These are phyloP conservation scores for Plectus sambesii DNA, from an alignment of 1,140 invertebrate genomes.

Conservation along the genomic window DNA sequence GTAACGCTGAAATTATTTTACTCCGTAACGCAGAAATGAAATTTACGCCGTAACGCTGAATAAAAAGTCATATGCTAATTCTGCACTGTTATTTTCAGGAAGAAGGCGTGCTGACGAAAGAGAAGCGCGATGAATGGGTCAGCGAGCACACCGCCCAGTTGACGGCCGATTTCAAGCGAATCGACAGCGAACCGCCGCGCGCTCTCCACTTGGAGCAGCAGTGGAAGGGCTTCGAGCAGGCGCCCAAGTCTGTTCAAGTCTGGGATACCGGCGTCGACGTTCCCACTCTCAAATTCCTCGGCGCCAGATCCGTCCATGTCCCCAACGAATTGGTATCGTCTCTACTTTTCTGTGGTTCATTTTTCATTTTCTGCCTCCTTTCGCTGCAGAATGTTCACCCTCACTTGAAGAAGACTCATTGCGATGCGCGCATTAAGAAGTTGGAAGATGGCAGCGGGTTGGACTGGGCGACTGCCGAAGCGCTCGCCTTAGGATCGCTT, in stretches of 20 bases:
- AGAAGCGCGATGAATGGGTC: slow-evolving; percentile 53
- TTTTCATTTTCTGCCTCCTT: slow-evolving; percentile 14
- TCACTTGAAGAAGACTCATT: slow-evolving; percentile 68
- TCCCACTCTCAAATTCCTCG: slow-evolving; percentile 64
- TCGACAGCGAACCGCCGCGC: slow-evolving; percentile 57
- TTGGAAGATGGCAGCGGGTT: slow-evolving; percentile 58
- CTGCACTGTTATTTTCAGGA: too few relatives aligned
- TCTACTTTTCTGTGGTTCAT: slow-evolving; percentile 11
- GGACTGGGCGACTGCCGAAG: slow-evolving; percentile 92
- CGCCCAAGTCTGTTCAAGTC: slow-evolving; percentile 58
- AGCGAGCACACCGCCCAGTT: slow-evolving; percentile 56
- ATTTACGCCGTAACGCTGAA: too few relatives aligned
- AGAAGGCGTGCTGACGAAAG: slow-evolving; percentile 54
- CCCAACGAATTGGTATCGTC: slow-evolving; percentile 64
- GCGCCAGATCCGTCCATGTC: slow-evolving; percentile 65
- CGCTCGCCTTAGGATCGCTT: slow-evolving; percentile 71
- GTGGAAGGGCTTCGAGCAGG: slow-evolving; percentile 63
- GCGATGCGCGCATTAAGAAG: slow-evolving; percentile 58
- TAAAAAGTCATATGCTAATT: too few relatives aligned
- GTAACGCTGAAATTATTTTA: too few relatives aligned
- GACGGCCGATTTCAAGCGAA: slow-evolving; percentile 55
- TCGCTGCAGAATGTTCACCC: slow-evolving; percentile 58
- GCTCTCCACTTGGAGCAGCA: slow-evolving; percentile 61
- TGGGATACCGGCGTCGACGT: slow-evolving; percentile 80
- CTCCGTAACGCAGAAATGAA: too few relatives aligned